These are phyloP conservation scores for Tauraco hartlaubi DNA, from an alignment of 2,797 vertebrate genomes.

Conservation along the genomic window DNA sequence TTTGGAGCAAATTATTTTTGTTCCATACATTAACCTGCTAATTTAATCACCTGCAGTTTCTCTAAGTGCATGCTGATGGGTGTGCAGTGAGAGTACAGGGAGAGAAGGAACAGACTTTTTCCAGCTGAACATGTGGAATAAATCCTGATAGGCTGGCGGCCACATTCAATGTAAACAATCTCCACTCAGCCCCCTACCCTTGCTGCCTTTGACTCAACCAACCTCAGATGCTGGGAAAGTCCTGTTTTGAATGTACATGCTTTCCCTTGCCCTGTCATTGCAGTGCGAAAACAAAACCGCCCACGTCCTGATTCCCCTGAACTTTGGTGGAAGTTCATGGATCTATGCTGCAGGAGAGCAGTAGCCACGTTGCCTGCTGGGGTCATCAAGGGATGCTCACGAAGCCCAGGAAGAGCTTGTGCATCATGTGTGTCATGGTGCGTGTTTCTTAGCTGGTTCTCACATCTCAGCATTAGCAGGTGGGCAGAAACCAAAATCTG, in stretches of 20 bases:
- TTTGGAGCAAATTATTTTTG: constrained; percentile 21
- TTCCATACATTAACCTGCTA: not conserved
- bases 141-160: not conserved
- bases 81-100: not conserved
- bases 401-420: not conserved
- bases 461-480: not conserved
- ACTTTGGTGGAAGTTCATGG: not conserved
- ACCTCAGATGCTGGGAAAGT: not conserved
- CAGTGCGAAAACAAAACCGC: not conserved
- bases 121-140: not conserved
- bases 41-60: constrained; percentile 2
- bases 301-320: not conserved
- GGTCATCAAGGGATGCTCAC: not conserved
- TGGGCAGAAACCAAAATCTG: not conserved
- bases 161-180: not conserved
- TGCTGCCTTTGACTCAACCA: not conserved
- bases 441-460: not conserved
- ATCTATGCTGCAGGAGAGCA: not conserved
- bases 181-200: not conserved
- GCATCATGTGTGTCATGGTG: rapidly evolving
- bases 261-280: not conserved
- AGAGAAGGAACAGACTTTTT: not conserved
- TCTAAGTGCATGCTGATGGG: not conserved
- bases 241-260: not conserved
- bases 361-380: not conserved